Evolutionary conservation across 2,113 vertebrate genomes (phyloP), one percentile per base, ranked within the genome.

Genomic region (Sorex araneus): DNA sequence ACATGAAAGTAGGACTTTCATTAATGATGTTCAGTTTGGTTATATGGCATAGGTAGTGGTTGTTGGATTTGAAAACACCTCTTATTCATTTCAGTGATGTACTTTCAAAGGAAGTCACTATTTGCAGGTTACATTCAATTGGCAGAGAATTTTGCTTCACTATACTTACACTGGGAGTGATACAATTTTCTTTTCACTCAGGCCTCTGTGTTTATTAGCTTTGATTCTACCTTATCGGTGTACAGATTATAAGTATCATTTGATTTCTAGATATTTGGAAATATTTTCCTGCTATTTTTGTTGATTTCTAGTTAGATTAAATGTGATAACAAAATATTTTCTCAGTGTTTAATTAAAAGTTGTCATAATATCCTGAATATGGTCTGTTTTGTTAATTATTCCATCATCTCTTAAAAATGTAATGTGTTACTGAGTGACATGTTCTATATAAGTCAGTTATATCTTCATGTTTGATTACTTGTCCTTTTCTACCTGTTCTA

Each of bases 241-340:
- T 1, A 36, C 50, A 36, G 25, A 21, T 83, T 87, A 47, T 89
- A 80, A 90, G 30, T 82, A 19, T 40, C 40, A n/a, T 3, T 40
- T 93, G 16, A 43, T 74, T 81, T 87, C 27, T 25, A 43, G 87
- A 40, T n/a, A 36, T 57, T 77, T 84, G 67, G 70, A 84, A 43
- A 40, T 40, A 40, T 71, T 71, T 90, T 87, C 25, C n/a, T 79
- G n/a, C 67, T 80, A 54, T 81, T 13, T 47, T 40, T 40, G 45
- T 88, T 70, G 25, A 36, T 77, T 92, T 92, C 32, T 84, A n/a
- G 21, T 81, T 87, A 90, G 28, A 84, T 47, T 88, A 30, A 43
- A 8, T 67, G 21, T 60, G 13, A 60, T 60, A 60, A 60, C 21
- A 60, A 60, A 60, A 60, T 40, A 40, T 40, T 40, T 40, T 40